Evolutionary conservation across 1,140 invertebrate genomes (phyloP).

Genomic region (Calycopis cecrops): DNA sequence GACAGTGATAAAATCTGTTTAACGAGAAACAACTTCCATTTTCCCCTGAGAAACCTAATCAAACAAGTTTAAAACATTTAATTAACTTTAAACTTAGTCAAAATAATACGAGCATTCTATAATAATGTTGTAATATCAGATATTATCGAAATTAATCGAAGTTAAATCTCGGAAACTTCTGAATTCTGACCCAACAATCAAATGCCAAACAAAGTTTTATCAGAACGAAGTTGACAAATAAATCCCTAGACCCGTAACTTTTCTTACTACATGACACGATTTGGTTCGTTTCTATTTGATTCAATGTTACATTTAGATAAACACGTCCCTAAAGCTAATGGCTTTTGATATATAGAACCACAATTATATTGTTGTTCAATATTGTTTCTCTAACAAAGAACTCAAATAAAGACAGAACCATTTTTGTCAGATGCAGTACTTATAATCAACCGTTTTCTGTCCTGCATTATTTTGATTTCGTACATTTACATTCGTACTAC

Average conservation of each 20-base stretch:
- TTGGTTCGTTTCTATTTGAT: conserved; percentile 7
- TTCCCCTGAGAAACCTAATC: neutral
- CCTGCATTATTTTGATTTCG: no score
- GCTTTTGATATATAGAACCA: no score
- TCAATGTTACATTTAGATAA: conserved; percentile 19
- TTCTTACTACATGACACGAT: conserved; percentile 32
- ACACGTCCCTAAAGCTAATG: neutral
- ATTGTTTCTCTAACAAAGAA: no score
- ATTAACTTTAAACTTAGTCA: conserved; percentile 4
- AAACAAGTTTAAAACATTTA: conserved; percentile 1
- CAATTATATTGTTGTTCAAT: no score
- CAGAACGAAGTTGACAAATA: conserved; percentile 67
- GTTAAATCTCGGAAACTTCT: conserved; percentile 21
- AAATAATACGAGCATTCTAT: conserved; percentile 3
- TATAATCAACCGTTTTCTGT: no score
- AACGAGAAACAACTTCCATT: no score
- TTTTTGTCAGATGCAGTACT: no score
- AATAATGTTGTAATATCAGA: conserved; percentile 4
- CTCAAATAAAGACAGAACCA: no score
- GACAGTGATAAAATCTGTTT: no score
- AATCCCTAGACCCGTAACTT: conserved; percentile 53
- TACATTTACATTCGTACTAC: no score
- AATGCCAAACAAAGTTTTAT: conserved; percentile 69
- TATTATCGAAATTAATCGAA: conserved; percentile 11
- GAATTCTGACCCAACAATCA: conserved; percentile 58